Evolutionary conservation across 2,888 invertebrate genomes (phyloP).

Genomic region (Busseola fusca): DNA sequence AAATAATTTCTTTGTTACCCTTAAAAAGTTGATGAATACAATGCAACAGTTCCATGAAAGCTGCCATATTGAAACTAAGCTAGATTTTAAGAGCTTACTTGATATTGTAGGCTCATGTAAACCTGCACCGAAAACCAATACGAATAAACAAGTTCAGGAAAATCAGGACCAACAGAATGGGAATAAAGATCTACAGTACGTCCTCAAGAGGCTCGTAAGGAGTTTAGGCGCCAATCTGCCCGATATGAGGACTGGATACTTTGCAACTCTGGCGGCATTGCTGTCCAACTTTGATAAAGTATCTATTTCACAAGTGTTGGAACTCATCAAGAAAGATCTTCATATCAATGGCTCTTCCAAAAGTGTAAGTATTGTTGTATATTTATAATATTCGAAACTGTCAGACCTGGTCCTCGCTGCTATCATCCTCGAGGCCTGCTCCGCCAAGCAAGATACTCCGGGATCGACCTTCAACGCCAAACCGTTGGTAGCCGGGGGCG

Average conservation of each 20-base stretch:
- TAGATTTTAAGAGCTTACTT: slow-evolving; percentile 75
- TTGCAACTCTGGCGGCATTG: slow-evolving; percentile 90
- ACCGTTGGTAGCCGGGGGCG: too few species aligned
- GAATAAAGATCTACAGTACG: slow-evolving; percentile 91
- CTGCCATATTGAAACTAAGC: slow-evolving; percentile 72
- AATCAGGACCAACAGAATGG: slow-evolving; percentile 82
- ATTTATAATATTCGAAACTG: slow-evolving; percentile 1
- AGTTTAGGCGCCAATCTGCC: slow-evolving; percentile 92
- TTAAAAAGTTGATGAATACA: slow-evolving; percentile 87
- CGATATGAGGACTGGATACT: slow-evolving; percentile 91
- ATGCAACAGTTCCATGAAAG: slow-evolving; percentile 85
- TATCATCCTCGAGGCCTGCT: too few species aligned
- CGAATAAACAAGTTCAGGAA: slow-evolving; percentile 61
- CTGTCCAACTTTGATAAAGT: slow-evolving; percentile 86
- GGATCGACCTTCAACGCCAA: too few species aligned
- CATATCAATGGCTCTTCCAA: slow-evolving; percentile 90
- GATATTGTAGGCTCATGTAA: slow-evolving; percentile 74
- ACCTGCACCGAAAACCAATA: slow-evolving; percentile 69
- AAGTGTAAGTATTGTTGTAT: slow-evolving; percentile 89
- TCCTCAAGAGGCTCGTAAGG: slow-evolving; percentile 91
- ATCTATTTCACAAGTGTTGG: slow-evolving; percentile 87
- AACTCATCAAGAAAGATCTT: slow-evolving; percentile 91
- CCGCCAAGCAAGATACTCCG: too few species aligned
- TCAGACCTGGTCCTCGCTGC: too few species aligned
- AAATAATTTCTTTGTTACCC: slow-evolving; percentile 88